Evolutionary conservation across 2,888 invertebrate species (phyloP).

Genomic region (Macrophya alboannulata): DNA sequence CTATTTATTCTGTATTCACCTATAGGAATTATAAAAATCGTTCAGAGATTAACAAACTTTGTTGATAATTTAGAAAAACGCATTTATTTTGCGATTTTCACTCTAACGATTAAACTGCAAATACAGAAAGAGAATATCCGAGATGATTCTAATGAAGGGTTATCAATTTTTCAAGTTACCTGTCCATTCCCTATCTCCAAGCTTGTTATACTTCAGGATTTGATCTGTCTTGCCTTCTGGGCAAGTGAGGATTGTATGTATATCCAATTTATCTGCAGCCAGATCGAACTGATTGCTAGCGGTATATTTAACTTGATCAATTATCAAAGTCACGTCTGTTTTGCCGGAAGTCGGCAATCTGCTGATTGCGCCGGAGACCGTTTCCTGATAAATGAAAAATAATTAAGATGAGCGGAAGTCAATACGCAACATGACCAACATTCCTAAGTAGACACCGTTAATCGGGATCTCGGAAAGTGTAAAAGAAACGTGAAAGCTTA

Average conservation of each 20-base stretch:
- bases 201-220: slow-evolving; percentile 78
- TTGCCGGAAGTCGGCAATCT: slow-evolving; percentile 59
- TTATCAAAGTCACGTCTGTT: slow-evolving; percentile 80
- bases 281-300: slow-evolving; percentile 82
- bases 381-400: slow-evolving; percentile 7
- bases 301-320: slow-evolving; percentile 84
- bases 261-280: slow-evolving; percentile 81
- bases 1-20: slow-evolving; percentile 71
- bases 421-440: background rate
- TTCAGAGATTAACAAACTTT: background rate
- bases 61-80: background rate
- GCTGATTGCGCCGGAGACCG: background rate
- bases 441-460: background rate
- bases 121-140: slow-evolving; percentile 37
- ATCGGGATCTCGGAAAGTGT: background rate
- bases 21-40: slow-evolving; percentile 55
- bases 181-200: slow-evolving; percentile 84
- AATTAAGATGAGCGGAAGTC: background rate
- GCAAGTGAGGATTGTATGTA: slow-evolving; percentile 82
- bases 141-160: background rate
- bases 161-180: slow-evolving; percentile 74
- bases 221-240: slow-evolving; percentile 81
- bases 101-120: background rate
- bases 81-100: background rate
- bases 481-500: background rate